A percentile compares a stretch with the other conserved stretches of the same genome.
phyloP scores from a whole-genome alignment of 2,888 invertebrate genomes.

The Pristionchus fissidentatus region DNA sequence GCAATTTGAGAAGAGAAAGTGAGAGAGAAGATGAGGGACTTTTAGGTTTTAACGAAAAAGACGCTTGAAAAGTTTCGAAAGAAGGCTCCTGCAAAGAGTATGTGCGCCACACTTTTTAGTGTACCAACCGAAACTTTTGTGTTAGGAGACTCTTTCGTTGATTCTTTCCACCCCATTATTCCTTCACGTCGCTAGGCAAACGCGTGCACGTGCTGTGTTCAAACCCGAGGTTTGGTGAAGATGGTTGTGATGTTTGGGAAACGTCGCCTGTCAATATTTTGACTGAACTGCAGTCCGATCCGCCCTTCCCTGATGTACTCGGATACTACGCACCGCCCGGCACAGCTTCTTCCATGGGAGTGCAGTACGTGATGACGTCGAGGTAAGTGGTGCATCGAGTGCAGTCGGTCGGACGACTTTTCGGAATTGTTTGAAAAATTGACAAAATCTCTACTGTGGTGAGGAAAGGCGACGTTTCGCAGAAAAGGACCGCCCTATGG shows the following conservation, averaged over 20 bases:
- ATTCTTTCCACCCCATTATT: too few species aligned
- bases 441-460: not conserved
- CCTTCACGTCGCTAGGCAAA: too few species aligned
- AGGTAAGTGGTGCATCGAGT: not conserved
- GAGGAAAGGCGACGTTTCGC: conserved; percentile 1
- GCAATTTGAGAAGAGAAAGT: too few species aligned
- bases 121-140: too few species aligned
- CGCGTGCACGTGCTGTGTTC: too few species aligned
- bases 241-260: conserved; percentile 23
- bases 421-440: not conserved
- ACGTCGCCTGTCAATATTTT: not conserved
- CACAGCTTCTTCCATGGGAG: conserved; percentile 65
- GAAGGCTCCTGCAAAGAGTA: too few species aligned
- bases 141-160: too few species aligned
- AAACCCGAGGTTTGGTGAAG: not conserved
- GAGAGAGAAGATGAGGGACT: too few species aligned
- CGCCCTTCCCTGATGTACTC: conserved; percentile 62
- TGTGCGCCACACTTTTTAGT: too few species aligned
- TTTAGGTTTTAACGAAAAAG: too few species aligned
- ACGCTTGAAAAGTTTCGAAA: too few species aligned
- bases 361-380: conserved; percentile 43
- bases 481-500: conserved; percentile 72
- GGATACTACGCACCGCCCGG: conserved; percentile 69
- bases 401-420: not conserved
- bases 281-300: conserved; percentile 44